Base-by-base conservation (phyloP, 2,797 vertebrate genomes). In the Anguilla pacifica region DNA sequence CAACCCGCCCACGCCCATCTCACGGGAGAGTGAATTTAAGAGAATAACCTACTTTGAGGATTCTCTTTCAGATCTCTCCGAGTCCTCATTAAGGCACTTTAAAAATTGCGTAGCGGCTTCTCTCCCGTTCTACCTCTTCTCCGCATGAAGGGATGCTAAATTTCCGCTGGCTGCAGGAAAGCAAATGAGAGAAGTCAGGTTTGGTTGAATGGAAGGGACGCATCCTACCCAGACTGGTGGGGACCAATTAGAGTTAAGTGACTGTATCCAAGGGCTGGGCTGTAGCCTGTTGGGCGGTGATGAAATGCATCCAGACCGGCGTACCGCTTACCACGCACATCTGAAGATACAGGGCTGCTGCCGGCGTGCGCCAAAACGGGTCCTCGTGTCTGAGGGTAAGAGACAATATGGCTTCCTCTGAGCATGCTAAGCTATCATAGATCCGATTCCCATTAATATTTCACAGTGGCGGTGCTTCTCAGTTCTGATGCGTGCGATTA, bases 351-450 rank as follows among this genome's bases (percentile, higher is more conserved):
- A 28, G 72, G 83, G 61, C 84, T 86, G 86, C 49, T 87, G 90
- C 92, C 92, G 91, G 86, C 89, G 91, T 28, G 93, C 90, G 88
- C 89, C 86, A 86, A 92, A 89, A 81, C 89, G 89, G 72, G 91
- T 90, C 90, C 91, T 90, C 92, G 94, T 94, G 92, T 92, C 93
- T 87, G 88, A 87, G 89, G 92, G 93, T 91, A 89, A 93, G 92
- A 49, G 93, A 90, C 90, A 91, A 90, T 89, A 91, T 90, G 82
- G 1, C 7, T 89, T 88, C 91, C 91, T 87, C 86, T 72, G 89
- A 86, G 90, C 90, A 67, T n/a, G n/a, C 2, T 19, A 28, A 88
- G 87, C 59, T 35, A 90, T 93, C 90, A 89, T 89, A 90, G 91
- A 91, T 85, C 89, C 92, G 91, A 94, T 92, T 93, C 90, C 91